Evolutionary conservation across 2,888 invertebrate species (phyloP).

Genomic region (Norana najaformis): DNA sequence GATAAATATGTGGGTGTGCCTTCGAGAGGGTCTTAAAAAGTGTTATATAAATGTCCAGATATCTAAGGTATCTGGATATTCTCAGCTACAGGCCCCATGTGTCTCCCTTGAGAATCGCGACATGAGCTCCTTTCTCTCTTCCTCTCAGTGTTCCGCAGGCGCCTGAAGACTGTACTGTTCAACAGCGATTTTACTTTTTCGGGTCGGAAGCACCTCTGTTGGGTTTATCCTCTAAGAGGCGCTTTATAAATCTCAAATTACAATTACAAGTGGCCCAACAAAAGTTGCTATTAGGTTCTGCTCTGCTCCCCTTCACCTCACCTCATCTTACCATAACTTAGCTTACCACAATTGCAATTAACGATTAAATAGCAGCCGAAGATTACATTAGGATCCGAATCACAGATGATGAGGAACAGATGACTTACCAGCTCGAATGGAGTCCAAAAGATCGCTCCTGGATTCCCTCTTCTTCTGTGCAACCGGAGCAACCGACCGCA

Average conservation of each 20-base stretch:
- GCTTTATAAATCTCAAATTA: too few relatives aligned
- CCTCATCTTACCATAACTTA: neutral
- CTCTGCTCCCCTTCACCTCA: neutral
- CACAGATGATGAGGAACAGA: neutral
- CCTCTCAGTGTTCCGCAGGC: too few relatives aligned
- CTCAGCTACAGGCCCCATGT: too few relatives aligned
- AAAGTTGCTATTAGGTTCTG: too few relatives aligned
- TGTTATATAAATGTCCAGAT: neutral
- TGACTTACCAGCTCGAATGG: neutral
- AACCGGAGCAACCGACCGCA: neutral
- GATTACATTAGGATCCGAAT: neutral
- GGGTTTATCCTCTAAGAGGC: too few relatives aligned
- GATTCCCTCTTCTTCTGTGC: conserved; percentile 6
- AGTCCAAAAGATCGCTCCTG: neutral
- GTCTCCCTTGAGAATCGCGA: too few relatives aligned
- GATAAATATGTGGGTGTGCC: too few relatives aligned
- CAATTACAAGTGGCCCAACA: too few relatives aligned
- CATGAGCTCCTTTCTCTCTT: neutral
- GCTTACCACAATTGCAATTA: neutral
- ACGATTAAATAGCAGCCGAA: neutral
- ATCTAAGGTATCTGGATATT: too few relatives aligned
- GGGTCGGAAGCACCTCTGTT: too few relatives aligned
- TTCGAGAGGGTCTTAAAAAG: neutral
- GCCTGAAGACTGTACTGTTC: too few relatives aligned
- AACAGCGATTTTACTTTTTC: too few relatives aligned